Percentiles rank a stretch among this genome's conserved stretches.
Conservation (phyloP, 1,140 invertebrate genomes). For the Olivierus martensii region DNA sequence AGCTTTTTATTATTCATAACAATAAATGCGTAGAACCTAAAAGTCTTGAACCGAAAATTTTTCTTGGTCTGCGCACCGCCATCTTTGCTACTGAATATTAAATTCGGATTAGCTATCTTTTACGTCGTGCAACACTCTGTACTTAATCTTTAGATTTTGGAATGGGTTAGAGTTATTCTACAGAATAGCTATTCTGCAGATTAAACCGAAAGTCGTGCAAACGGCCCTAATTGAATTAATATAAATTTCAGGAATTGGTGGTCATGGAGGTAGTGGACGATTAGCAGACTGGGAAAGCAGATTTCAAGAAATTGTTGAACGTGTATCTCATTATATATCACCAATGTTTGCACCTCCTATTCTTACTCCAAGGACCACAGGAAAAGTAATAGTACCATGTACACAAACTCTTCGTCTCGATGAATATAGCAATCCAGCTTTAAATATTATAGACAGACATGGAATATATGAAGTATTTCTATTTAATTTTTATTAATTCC, state of each 20-base stretch:
- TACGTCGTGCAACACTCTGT: too few relatives aligned
- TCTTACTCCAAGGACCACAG: background rate
- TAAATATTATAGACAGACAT: background rate
- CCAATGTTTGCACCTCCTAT: slow-evolving; percentile 3
- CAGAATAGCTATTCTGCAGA: too few relatives aligned
- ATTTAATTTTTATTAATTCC: background rate
- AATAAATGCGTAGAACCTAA: too few relatives aligned
- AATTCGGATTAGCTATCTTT: too few relatives aligned
- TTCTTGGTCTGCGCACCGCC: too few relatives aligned
- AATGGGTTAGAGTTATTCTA: too few relatives aligned
- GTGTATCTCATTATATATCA: slow-evolving; percentile 19
- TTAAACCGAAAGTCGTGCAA: too few relatives aligned
- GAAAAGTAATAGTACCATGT: background rate
- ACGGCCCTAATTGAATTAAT: too few relatives aligned
- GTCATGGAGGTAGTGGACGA: slow-evolving; percentile 33
- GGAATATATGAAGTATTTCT: background rate
- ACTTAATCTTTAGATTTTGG: too few relatives aligned
- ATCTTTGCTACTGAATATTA: too few relatives aligned
- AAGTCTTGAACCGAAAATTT: too few relatives aligned
- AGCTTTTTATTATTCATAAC: too few relatives aligned
- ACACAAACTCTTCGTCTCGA: background rate
- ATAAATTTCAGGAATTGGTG: slow-evolving; percentile 31
- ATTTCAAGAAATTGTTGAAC: slow-evolving; percentile 30
- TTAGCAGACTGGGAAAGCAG: slow-evolving; percentile 33
- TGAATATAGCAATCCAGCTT: background rate